phyloP scores from a whole-genome alignment of 2,888 invertebrate species.

The Ormia ochracea region DNA sequence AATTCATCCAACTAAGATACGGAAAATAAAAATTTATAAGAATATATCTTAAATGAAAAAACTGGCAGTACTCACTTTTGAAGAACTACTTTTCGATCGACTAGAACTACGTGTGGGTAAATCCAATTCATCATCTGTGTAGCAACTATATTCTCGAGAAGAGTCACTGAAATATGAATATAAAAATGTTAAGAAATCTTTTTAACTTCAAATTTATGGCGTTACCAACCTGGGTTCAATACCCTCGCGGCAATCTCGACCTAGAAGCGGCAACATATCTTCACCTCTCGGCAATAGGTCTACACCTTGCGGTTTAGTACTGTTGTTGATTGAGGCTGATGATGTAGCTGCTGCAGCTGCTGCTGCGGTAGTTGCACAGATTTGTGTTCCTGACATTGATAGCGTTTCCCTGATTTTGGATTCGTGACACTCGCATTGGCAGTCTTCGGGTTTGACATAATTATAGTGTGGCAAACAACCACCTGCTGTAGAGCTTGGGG shows the following conservation, averaged over 20 bases:
- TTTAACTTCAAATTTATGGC: background rate
- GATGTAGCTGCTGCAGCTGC: conserved; percentile 65
- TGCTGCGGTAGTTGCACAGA: conserved; percentile 48
- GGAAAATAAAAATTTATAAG: background rate
- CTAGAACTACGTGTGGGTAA: conserved; percentile 66
- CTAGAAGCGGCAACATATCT: conserved; percentile 78
- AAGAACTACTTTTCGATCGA: conserved; percentile 63
- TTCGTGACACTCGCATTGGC: conserved; percentile 91
- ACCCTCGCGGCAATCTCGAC: conserved; percentile 74
- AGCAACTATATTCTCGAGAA: conserved; percentile 80
- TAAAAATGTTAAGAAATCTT: background rate
- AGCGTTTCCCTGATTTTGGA: conserved; percentile 72
- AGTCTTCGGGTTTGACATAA: conserved; percentile 92
- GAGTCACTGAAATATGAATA: conserved; percentile 76
- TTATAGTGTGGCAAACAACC: conserved; percentile 79
- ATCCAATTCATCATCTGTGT: conserved; percentile 71
- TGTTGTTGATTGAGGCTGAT: conserved; percentile 63
- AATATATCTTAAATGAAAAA: background rate
- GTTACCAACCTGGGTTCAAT: conserved; percentile 73
- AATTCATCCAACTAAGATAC: conserved; percentile 71
- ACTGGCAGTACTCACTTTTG: conserved; percentile 65
- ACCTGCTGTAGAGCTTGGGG: conserved; percentile 19
- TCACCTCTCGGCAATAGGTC: conserved; percentile 76
- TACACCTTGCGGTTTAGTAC: conserved; percentile 70
- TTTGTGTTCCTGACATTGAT: conserved; percentile 58